A percentile compares a stretch with the other conserved stretches of the same genome.
Evolutionary conservation across 2,113 vertebrate genomes (phyloP).

Genomic region (Corapipo altera): DNA sequence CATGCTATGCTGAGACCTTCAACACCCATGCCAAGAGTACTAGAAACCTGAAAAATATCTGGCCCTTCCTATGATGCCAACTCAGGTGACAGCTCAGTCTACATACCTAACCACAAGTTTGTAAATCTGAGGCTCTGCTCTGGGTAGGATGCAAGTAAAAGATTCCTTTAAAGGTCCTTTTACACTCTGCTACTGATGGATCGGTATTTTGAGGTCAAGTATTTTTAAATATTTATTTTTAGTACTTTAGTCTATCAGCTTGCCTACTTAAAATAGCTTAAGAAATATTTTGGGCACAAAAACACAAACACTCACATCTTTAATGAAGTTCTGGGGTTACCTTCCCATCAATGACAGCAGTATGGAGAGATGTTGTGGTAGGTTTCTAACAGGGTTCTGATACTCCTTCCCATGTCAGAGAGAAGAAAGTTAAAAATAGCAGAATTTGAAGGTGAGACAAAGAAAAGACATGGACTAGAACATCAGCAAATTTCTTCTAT

Average conservation of each 20-base stretch:
- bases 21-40: neutral
- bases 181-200: neutral
- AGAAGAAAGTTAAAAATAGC: neutral
- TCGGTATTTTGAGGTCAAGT: conserved; percentile 2
- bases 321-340: neutral
- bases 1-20: neutral
- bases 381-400: neutral
- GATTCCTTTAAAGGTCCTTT: neutral
- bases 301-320: neutral
- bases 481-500: neutral
- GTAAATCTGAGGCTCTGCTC: neutral
- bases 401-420: neutral
- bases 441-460: neutral
- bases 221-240: conserved; percentile 59
- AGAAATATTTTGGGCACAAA: conserved; percentile 14
- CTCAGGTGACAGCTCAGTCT: neutral
- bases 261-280: conserved; percentile 36
- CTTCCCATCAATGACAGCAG: neutral
- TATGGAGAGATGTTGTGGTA: neutral
- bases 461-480: neutral
- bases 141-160: neutral
- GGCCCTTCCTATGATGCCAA: neutral
- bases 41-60: neutral
- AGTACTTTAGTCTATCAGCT: conserved; percentile 8
- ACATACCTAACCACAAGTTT: conserved; percentile 6